Conservation (phyloP, 2,113 vertebrate genomes). For the Micromys minutus region DNA sequence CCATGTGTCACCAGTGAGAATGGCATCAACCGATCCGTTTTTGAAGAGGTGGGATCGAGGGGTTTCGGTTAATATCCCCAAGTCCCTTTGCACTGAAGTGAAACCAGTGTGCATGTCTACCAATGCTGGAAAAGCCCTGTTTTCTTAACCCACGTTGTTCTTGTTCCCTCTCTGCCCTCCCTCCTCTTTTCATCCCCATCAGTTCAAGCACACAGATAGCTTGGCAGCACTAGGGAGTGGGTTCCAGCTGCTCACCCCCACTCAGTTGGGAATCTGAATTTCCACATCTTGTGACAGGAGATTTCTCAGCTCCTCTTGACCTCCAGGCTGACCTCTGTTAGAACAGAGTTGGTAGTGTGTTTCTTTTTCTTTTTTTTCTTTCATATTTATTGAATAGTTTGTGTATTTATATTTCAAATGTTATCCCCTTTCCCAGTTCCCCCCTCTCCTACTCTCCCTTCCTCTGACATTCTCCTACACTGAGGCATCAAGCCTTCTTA, state of each 20-base stretch:
- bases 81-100: not conserved
- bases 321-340: not conserved
- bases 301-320: not conserved
- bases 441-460: too few species aligned
- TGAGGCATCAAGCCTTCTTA: too few species aligned
- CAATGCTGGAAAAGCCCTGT: not conserved
- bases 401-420: too few species aligned
- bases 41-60: not conserved
- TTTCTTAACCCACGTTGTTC: not conserved
- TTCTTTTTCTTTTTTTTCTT: too few species aligned
- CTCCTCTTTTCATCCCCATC: not conserved
- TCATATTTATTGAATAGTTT: too few species aligned
- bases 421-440: too few species aligned
- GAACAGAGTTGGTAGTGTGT: not conserved
- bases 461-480: too few species aligned
- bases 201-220: not conserved
- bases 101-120: too few species aligned
- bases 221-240: not conserved
- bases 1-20: not conserved
- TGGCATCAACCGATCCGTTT: not conserved
- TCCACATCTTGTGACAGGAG: not conserved
- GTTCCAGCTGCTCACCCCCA: not conserved
- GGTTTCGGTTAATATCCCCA: not conserved
- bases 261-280: not conserved
- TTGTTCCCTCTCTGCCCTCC: not conserved